Percentiles rank a stretch among this genome's conserved stretches.
Evolutionary conservation across 1,140 invertebrate genomes (phyloP).

Genomic region (Drosophila funebris): DNA sequence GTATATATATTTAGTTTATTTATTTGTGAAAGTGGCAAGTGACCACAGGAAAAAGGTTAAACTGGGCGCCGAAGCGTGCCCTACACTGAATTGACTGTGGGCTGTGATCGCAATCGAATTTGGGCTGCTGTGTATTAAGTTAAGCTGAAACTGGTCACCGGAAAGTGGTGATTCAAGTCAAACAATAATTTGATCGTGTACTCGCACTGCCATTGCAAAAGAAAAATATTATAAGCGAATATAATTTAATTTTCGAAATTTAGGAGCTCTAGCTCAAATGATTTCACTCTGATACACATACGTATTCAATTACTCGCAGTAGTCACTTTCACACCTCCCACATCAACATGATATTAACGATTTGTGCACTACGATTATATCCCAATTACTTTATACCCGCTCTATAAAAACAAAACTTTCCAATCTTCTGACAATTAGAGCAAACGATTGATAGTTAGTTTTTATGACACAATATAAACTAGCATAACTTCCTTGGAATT

Average conservation of each 20-base stretch:
- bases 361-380: slow-evolving; percentile 35
- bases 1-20: slow-evolving; percentile 28
- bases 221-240: slow-evolving; percentile 3
- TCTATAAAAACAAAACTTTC: slow-evolving; percentile 58
- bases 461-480: slow-evolving; percentile 52
- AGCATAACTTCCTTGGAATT: background rate
- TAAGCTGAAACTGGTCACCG: slow-evolving; percentile 18
- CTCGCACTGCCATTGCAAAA: too few relatives aligned
- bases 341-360: slow-evolving; percentile 21
- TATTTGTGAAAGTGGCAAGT: slow-evolving; percentile 69
- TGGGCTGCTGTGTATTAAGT: slow-evolving; percentile 45
- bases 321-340: slow-evolving; percentile 35
- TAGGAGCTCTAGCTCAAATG: background rate
- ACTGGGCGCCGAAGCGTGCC: slow-evolving; percentile 65
- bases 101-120: slow-evolving; percentile 1
- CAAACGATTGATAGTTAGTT: slow-evolving; percentile 58
- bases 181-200: slow-evolving; percentile 15
- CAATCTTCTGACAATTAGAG: slow-evolving; percentile 59
- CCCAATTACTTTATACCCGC: slow-evolving; percentile 37
- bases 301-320: background rate
- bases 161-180: slow-evolving; percentile 15
- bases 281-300: slow-evolving; percentile 4
- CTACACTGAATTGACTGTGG: slow-evolving; percentile 30
- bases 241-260: slow-evolving; percentile 5
- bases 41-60: slow-evolving; percentile 66